Conservation (phyloP, 2,888 invertebrate genomes). For the Rotaria socialis region DNA sequence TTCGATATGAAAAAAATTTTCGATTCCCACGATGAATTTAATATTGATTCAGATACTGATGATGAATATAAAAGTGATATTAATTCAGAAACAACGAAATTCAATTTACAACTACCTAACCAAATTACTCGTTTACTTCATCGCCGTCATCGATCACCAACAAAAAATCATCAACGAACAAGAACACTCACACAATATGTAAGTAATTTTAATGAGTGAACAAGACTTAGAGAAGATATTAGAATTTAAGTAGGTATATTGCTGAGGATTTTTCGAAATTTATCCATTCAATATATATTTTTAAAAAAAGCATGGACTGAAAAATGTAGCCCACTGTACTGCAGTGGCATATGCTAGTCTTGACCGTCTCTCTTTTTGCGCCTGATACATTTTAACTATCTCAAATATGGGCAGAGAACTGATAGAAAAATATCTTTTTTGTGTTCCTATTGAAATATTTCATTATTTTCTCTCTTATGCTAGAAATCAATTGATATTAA, state of each 20-base stretch:
- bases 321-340: no score
- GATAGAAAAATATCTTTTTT: no score
- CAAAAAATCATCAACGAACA: neutral
- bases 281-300: no score
- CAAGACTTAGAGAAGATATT: no score
- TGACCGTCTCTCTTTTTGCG: no score
- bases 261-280: no score
- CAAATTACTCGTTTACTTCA: neutral
- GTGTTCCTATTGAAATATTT: no score
- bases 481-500: neutral
- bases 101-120: slow-evolving; percentile 9
- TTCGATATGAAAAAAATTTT: neutral
- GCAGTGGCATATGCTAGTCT: neutral
- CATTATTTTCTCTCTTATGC: no score
- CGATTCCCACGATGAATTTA: neutral
- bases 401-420: no score
- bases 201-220: neutral
- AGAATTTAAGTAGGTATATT: no score
- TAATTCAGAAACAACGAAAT: neutral
- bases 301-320: no score
- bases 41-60: neutral
- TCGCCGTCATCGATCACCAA: neutral
- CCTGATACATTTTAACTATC: no score
- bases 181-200: neutral
- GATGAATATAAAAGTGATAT: neutral